A percentile compares a stretch with the other conserved stretches of the same genome.
phyloP scores from a whole-genome alignment of 2,113 vertebrate genomes.

The Corythaixoides concolor region DNA sequence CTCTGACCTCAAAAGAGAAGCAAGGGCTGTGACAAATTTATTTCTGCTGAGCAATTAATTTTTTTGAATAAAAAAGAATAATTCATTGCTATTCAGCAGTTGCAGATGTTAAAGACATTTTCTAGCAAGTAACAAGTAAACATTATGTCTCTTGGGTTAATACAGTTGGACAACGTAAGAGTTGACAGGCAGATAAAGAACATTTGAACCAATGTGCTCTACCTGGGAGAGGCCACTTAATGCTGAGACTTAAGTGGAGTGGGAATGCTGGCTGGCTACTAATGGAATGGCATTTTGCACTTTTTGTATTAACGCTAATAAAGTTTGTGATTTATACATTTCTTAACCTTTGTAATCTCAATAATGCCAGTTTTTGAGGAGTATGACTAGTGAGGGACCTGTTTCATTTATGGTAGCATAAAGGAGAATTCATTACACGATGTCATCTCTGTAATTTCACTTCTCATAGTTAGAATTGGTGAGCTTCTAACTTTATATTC shows the following conservation, averaged over 20 bases:
- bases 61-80: not conserved
- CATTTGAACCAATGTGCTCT: not conserved
- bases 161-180: not conserved
- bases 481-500: not conserved
- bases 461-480: not conserved
- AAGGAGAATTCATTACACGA: not conserved
- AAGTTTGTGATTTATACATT: not conserved
- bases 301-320: not conserved
- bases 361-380: not conserved
- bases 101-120: not conserved
- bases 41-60: not conserved
- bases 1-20: not conserved
- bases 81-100: not conserved
- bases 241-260: not conserved
- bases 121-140: not conserved
- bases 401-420: not conserved
- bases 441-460: not conserved
- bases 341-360: not conserved
- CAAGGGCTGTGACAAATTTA: not conserved
- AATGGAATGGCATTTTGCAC: not conserved
- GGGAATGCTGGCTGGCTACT: not conserved
- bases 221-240: too few relatives aligned
- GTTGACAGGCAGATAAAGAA: not conserved
- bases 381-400: not conserved
- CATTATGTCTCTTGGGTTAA: not conserved